Conservation (phyloP, 1,140 invertebrate genomes). For the Drosophila hydei region DNA sequence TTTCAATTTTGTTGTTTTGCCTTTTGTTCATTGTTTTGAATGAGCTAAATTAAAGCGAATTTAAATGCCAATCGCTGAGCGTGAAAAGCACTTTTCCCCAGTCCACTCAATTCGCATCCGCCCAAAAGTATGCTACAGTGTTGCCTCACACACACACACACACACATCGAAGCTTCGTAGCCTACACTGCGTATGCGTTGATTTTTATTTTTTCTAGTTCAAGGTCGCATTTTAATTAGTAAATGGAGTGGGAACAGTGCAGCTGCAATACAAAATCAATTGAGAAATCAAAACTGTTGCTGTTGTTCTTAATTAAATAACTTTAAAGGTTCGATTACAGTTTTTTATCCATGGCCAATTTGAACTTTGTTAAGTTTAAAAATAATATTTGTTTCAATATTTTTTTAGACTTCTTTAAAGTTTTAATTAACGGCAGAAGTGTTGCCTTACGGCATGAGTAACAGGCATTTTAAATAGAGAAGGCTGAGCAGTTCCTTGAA, state of each 20-base stretch:
- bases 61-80: constrained; percentile 25
- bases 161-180: neutral
- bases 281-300: too few species aligned
- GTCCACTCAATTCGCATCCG: constrained; percentile 1
- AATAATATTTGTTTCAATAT: too few species aligned
- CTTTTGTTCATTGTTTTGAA: constrained; percentile 28
- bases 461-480: too few species aligned
- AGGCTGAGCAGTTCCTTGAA: too few species aligned
- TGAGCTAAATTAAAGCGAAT: constrained; percentile 15
- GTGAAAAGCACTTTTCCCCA: constrained; percentile 17
- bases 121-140: constrained; percentile 53
- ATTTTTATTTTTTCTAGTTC: constrained; percentile 24
- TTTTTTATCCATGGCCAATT: too few species aligned
- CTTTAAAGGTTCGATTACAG: too few species aligned
- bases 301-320: too few species aligned
- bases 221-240: constrained; percentile 21
- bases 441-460: too few species aligned
- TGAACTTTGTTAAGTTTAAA: too few species aligned
- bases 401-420: too few species aligned
- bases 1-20: constrained; percentile 10
- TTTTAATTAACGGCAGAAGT: too few species aligned
- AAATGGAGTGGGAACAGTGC: neutral
- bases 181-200: constrained; percentile 22
- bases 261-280: constrained; percentile 14
- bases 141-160: neutral